These are phyloP conservation scores for Leguminivora glycinivorella DNA, from an alignment of 1,140 invertebrate genomes.

Conservation along the genomic window DNA sequence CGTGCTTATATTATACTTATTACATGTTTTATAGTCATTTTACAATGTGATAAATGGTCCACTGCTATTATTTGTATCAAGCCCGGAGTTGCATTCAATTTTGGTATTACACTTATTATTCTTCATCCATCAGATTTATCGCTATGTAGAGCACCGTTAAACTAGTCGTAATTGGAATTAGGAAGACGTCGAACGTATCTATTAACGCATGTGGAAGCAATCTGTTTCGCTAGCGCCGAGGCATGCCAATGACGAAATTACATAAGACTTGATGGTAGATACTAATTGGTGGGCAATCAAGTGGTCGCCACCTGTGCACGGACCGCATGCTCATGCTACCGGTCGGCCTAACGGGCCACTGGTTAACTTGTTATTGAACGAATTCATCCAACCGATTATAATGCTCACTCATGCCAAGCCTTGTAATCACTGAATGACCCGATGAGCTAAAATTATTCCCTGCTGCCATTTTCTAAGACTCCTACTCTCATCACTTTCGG, in stretches of 20 bases:
- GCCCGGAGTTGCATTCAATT: background rate
- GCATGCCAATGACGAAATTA: constrained; percentile 49
- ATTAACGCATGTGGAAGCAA: constrained; percentile 40
- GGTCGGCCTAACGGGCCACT: constrained; percentile 59
- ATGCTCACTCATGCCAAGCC: constrained; percentile 34
- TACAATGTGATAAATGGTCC: background rate
- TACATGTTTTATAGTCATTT: background rate
- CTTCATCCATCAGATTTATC: constrained; percentile 54
- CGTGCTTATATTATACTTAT: background rate
- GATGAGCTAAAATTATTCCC: background rate
- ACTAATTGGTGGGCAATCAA: constrained; percentile 58
- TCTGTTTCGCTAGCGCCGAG: constrained; percentile 32
- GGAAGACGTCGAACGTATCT: constrained; percentile 37
- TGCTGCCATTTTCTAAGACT: background rate
- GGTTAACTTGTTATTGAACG: constrained; percentile 66
- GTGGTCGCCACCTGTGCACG: constrained; percentile 49
- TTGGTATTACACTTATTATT: constrained; percentile 39
- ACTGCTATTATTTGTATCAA: constrained; percentile 1
- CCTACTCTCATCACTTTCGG: background rate
- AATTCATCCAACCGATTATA: constrained; percentile 43
- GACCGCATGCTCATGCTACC: constrained; percentile 49
- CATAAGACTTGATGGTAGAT: constrained; percentile 54
- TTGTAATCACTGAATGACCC: constrained; percentile 52
- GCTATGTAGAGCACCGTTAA: constrained; percentile 51
- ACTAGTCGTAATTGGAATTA: constrained; percentile 42